Conservation (phyloP, 2,888 invertebrate species). For the Diarsia dahlii region DNA sequence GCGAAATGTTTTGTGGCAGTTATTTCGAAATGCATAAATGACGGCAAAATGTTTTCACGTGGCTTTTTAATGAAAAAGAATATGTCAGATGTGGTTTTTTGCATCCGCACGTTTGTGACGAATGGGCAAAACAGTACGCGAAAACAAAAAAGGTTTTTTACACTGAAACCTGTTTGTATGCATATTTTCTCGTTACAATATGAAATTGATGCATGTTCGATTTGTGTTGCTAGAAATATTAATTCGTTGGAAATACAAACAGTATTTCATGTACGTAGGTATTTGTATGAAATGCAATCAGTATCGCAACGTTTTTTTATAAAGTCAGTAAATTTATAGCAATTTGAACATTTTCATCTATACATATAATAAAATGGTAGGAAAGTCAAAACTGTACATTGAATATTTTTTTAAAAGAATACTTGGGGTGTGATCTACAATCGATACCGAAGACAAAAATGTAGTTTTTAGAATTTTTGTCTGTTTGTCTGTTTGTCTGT, state of each 20-base stretch:
- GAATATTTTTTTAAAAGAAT: no score
- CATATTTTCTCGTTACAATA: conserved; percentile 42
- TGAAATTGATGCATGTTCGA: conserved; percentile 23
- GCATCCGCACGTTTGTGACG: conserved; percentile 5
- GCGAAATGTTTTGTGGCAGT: background rate
- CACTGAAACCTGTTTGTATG: conserved; percentile 32
- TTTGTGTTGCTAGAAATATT: conserved; percentile 23
- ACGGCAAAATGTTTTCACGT: background rate
- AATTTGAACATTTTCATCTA: background rate
- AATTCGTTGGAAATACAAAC: conserved; percentile 23
- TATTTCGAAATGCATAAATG: background rate
- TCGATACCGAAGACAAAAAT: no score
- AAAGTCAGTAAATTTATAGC: background rate
- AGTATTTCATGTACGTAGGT: conserved; percentile 1
- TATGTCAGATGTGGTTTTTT: conserved; percentile 13
- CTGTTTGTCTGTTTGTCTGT: no score
- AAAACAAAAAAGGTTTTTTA: conserved; percentile 9
- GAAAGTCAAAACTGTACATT: no score
- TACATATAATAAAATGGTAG: no score
- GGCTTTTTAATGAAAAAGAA: conserved; percentile 6
- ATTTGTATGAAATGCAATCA: conserved; percentile 17
- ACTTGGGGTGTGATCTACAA: no score
- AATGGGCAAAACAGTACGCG: conserved; percentile 8
- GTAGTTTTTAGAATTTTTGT: no score
- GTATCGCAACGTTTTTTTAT: background rate